phyloP scores from a whole-genome alignment of 2,888 invertebrate species.

The Siphlonurus alternatus region DNA sequence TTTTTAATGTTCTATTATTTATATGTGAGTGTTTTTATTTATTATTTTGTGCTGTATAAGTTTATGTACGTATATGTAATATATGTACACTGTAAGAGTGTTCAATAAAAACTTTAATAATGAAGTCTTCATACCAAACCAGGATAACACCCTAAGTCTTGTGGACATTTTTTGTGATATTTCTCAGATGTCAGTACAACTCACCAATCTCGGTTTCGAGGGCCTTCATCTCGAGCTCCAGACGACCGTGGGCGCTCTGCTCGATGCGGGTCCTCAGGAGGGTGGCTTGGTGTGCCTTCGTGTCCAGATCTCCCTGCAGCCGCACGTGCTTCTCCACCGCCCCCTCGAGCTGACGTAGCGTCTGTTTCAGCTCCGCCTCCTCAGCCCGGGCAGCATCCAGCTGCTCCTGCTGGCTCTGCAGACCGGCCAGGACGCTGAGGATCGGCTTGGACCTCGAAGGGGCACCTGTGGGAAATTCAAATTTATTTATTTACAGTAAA shows the following conservation, averaged over 20 bases:
- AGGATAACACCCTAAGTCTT: too few relatives aligned
- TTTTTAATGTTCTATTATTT: too few relatives aligned
- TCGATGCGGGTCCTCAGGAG: background rate
- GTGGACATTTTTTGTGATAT: too few relatives aligned
- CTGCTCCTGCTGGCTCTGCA: background rate
- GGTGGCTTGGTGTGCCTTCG: background rate
- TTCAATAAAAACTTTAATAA: too few relatives aligned
- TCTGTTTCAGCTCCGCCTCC: background rate
- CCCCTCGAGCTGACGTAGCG: background rate
- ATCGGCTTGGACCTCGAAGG: background rate
- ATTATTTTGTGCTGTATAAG: too few relatives aligned
- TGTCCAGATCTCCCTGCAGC: background rate
- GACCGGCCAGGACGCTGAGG: background rate
- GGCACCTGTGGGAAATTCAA: background rate
- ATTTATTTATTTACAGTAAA: too few relatives aligned
- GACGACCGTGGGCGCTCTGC: background rate
- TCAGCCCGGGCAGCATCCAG: background rate
- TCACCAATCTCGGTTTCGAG: slow-evolving; percentile 1
- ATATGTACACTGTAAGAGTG: too few relatives aligned
- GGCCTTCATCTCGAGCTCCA: slow-evolving; percentile 5
- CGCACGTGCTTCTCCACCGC: background rate
- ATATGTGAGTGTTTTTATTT: too few relatives aligned
- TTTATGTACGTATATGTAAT: too few relatives aligned
- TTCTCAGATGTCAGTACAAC: too few relatives aligned
- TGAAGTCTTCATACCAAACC: too few relatives aligned